Percentiles rank a stretch among this genome's conserved stretches.
These are phyloP conservation scores for Heterodera carotae DNA, from an alignment of 1,140 invertebrate genomes.

Conservation along the genomic window DNA sequence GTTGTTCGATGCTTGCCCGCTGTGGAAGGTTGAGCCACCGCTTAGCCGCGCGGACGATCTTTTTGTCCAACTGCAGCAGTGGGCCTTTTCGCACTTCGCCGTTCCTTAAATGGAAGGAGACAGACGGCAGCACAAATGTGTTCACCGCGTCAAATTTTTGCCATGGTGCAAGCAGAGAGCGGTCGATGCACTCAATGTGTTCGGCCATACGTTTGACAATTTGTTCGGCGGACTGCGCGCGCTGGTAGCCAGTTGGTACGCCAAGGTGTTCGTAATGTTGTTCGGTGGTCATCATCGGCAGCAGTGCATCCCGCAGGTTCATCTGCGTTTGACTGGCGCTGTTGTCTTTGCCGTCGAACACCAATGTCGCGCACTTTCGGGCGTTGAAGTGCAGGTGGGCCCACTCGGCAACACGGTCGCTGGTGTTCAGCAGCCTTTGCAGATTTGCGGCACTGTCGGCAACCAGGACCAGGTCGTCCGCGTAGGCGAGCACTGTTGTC, in stretches of 20 bases:
- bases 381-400: slow-evolving; percentile 35
- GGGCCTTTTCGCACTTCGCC: slow-evolving; percentile 12
- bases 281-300: slow-evolving; percentile 5
- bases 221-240: slow-evolving; percentile 1
- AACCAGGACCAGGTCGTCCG: slow-evolving; percentile 37
- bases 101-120: slow-evolving; percentile 55
- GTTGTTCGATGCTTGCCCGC: slow-evolving; percentile 18
- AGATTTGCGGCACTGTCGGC: neutral
- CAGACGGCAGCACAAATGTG: slow-evolving; percentile 62
- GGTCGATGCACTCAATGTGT: slow-evolving; percentile 29
- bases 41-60: slow-evolving; percentile 7
- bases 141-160: slow-evolving; percentile 65
- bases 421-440: slow-evolving; percentile 30
- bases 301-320: neutral
- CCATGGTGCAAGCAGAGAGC: slow-evolving; percentile 63
- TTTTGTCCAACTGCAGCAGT: slow-evolving; percentile 27
- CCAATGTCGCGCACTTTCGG: slow-evolving; percentile 28
- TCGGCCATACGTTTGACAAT: slow-evolving; percentile 20
- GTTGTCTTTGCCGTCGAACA: neutral
- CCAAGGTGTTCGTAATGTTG: slow-evolving; percentile 30
- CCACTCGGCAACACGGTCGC: slow-evolving; percentile 13
- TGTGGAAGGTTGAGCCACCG: slow-evolving; percentile 34
- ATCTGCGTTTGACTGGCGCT: neutral
- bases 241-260: slow-evolving; percentile 28
- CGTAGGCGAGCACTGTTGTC: slow-evolving; percentile 33